Percentiles rank a stretch among this genome's conserved stretches.
Conservation (phyloP, 2,888 invertebrate species). For the Parnassius smintheus region DNA sequence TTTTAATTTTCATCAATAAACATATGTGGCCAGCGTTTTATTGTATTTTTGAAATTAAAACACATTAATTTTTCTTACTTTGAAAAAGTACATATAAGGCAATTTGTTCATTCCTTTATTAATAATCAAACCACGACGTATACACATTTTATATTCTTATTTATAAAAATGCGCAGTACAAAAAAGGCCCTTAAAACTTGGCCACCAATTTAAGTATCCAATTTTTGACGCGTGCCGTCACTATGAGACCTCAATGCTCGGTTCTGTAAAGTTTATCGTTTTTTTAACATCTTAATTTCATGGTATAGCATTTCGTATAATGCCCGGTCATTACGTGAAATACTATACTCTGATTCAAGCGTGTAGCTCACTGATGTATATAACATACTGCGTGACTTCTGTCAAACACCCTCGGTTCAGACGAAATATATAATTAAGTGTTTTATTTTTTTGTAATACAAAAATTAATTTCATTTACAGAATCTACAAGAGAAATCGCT, state of each 20-base stretch:
- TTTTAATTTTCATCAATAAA: too few species aligned
- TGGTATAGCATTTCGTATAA: constrained; percentile 30
- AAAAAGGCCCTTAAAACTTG: constrained; percentile 10
- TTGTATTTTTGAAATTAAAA: too few species aligned
- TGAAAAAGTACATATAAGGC: too few species aligned
- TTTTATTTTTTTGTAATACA: too few species aligned
- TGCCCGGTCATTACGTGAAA: constrained; percentile 27
- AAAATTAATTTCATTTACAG: too few species aligned
- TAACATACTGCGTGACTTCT: constrained; percentile 15
- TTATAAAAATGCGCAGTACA: constrained; percentile 7
- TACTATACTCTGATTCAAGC: constrained; percentile 16
- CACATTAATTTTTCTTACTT: too few species aligned
- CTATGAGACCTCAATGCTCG: constrained; percentile 27
- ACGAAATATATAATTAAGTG: constrained; percentile 2
- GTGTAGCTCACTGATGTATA: background rate
- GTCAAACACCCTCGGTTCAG: constrained; percentile 13
- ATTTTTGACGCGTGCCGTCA: constrained; percentile 41
- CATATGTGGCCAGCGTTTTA: too few species aligned
- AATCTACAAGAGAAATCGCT: too few species aligned
- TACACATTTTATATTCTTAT: too few species aligned
- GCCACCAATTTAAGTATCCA: constrained; percentile 41
- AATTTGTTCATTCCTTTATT: too few species aligned
- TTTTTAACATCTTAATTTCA: constrained; percentile 28
- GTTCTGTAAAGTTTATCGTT: constrained; percentile 24
- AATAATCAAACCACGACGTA: too few species aligned